Evolutionary conservation across 2,113 vertebrate species (phyloP), one percentile per base, ranked within the genome.

Genomic region (Candoia aspera): DNA sequence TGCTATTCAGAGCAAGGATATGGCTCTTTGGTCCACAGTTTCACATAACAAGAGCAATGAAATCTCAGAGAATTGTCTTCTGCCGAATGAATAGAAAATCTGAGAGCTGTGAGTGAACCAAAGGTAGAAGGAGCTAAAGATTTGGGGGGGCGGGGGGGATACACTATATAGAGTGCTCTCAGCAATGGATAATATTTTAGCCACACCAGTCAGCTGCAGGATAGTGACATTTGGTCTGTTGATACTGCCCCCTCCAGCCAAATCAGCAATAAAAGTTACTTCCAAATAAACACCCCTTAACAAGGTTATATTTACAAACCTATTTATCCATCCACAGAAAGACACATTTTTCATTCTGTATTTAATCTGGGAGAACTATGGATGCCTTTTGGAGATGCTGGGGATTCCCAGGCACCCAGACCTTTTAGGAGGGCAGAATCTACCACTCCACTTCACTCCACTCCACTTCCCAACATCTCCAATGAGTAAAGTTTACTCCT

Each of bases 201-300:
- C 29, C 94, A 62, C 84, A 62, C 10, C 8, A 87, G 94, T 49
- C 90, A 91, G 73, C 93, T 37, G 90, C 10, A 89, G 91, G 89
- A 87, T 90, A 96, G 85, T 88, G 92, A 68, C 92, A 93, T 95
- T 88, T 92, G 92, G 92, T 92, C 89, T 92, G 84, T 88, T 86
- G 54, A 59, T 13, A 12, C 59, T 90, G 21, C 58, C 93, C 93
- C 88, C 9, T 88, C 73, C 0, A 2, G 0, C 79, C 90, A 86
- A 73, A 87, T 94, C 94, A 83, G 68, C 93, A 84, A 15, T 0
- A 0, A 95, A 21, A 94, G 60, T 90, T 73, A 86, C 83, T 92
- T 90, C 55, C 64, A 93, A 68, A 49, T 90, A 46, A 94, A 87
- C 26, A 68, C 0, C 86, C 68, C 68, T 90, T 37, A 90, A n/a